Base-by-base conservation (phyloP, 2,113 vertebrate species). In the Colaptes auratus region DNA sequence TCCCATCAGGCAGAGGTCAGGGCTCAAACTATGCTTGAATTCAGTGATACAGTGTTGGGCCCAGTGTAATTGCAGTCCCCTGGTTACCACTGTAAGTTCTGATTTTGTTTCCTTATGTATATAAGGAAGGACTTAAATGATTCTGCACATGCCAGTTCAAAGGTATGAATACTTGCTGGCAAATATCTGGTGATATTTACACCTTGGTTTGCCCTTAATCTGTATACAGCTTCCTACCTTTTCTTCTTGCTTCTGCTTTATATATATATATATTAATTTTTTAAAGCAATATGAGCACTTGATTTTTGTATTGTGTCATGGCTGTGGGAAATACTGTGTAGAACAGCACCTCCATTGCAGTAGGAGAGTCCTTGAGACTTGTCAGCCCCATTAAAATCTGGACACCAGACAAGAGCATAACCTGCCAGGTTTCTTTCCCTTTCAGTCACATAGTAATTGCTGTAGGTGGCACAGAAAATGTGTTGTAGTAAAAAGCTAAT, bases 1-100 rank as follows among this genome's bases (percentile, higher is more conserved):
- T 48, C 25, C 0, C 0, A 15, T 30, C n/a, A 27, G 53, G 31
- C 1, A 0, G 44, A 53, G 28, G 17, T 21, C 56, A 20, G 24
- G 28, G 24, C 61, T 94, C 61, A 28, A 44, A 36, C 48, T 19
- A 0, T n/a, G 12, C 23, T 21, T 69, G 25, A 15, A 16, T 72
- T 67, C 21, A 21, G 9, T 36, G 61, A 7, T 0, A 0, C 27
- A 16, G 1, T 31, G 42, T 52, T 70, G 52, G 30, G 14, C 11
- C 25, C 59, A 10, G 30, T 7, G 8, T 21, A 80, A 33, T 4
- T 66, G 30, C 72, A 66, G 21, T 70, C 33, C 15, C 5, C 52
- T 87, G 30, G 86, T 61, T 55, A 58, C 72, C 15, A 19, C 19
- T 36, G 58, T 79, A 71, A 67, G 82, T 71, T 96, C 83, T 55